Base-by-base conservation (phyloP, 2,113 vertebrate species). In the Oryzias javanicus region DNA sequence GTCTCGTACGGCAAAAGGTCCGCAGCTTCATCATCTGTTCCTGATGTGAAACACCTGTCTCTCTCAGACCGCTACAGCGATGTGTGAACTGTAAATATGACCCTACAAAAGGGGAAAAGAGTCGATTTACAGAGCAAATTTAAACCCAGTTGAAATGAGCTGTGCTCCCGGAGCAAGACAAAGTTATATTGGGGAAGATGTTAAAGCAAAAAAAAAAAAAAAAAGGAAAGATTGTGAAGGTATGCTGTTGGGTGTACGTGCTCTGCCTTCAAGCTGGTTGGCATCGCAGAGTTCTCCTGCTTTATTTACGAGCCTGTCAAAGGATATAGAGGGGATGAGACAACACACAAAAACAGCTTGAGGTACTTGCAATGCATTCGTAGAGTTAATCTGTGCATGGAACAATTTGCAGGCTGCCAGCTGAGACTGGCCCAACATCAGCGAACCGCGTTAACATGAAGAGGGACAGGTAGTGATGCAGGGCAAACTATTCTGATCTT, bases 241-340 rank as follows among this genome's bases (percentile, higher is more conserved):
- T 17, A 52, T 48, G 60, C 29, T 58, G 55, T 14, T 55, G 35
- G 18, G 12, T 54, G 66, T 35, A 49, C 5, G 3, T 16, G 55
- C 18, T 64, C 56, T 61, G 56, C 44, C 64, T 77, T 51, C 14
- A 0, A 69, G 72, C 57, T 14, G 17, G 61, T 57, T 62, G 67
- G 70, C 76, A 57, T 54, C 14, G 16, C 62, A 50, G 60, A 72
- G 65, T 64, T 55, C 17, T 46, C 48, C 41, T 80, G 74, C 59
- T 73, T 85, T 78, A 82, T 80, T 80, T 78, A 82, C 64, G n/a
- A 75, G 65, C 17, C 62, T 75, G 79, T 78, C 71, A 68, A 54
- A 80, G 62, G 72, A 79, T 62, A 49, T n/a, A 29, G 65, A 62
- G 52, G 59, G 78, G 60, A 58, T 57, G 54, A 64, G 76, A 79